phyloP scores from a whole-genome alignment of 1,140 invertebrate genomes.

The Panulirus ornatus region DNA sequence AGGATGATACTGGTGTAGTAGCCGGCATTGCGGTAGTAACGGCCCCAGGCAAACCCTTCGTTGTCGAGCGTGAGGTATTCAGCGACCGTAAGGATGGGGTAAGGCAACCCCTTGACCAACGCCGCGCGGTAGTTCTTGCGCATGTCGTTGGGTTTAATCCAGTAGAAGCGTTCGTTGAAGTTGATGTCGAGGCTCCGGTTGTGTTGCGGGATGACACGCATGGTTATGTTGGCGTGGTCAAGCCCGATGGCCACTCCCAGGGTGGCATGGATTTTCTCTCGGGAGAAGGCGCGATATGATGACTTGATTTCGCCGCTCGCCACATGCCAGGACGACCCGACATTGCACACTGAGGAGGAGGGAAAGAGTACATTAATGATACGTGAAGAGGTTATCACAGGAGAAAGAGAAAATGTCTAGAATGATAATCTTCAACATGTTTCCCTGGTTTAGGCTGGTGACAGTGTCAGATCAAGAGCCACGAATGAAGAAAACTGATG shows the following conservation, averaged over 20 bases:
- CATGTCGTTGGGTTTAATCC: slow-evolving; percentile 89
- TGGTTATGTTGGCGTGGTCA: slow-evolving; percentile 96
- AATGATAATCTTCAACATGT: not conserved
- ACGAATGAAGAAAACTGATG: too few species aligned
- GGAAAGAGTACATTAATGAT: not conserved
- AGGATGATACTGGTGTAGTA: slow-evolving; percentile 94
- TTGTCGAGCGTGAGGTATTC: slow-evolving; percentile 97
- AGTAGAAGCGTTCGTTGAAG: slow-evolving; percentile 97
- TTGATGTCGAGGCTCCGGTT: slow-evolving; percentile 85
- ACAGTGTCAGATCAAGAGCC: too few species aligned
- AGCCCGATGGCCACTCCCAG: slow-evolving; percentile 95
- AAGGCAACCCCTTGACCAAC: slow-evolving; percentile 91
- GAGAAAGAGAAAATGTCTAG: not conserved
- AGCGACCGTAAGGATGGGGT: slow-evolving; percentile 95
- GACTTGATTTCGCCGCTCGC: slow-evolving; percentile 89
- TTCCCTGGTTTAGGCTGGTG: too few species aligned
- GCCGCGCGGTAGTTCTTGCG: slow-evolving; percentile 89
- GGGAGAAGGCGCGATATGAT: slow-evolving; percentile 94
- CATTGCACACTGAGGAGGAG: slow-evolving; percentile 88
- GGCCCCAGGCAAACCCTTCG: slow-evolving; percentile 97
- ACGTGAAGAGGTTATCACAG: not conserved
- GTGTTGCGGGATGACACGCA: slow-evolving; percentile 85
- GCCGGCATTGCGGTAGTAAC: slow-evolving; percentile 94
- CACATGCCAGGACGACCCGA: slow-evolving; percentile 96
- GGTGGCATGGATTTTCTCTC: slow-evolving; percentile 90